Conservation (phyloP, 2,113 vertebrate genomes). For the Oncorhynchus gorbuscha region DNA sequence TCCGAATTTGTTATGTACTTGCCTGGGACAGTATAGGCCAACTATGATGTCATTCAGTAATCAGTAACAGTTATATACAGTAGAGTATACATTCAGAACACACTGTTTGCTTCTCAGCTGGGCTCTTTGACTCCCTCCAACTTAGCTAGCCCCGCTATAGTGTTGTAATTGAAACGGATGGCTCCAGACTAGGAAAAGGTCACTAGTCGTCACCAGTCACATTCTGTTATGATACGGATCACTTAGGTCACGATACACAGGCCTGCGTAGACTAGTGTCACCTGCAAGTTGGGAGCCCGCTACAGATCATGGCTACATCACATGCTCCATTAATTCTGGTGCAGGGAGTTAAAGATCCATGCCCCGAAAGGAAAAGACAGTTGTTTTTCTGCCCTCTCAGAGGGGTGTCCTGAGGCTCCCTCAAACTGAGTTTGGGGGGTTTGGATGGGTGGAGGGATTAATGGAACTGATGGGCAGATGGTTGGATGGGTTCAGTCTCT, state of each 20-base stretch:
- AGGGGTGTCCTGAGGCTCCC: slow-evolving; percentile 39
- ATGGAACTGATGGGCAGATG: slow-evolving; percentile 5
- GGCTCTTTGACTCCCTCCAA: slow-evolving; percentile 5
- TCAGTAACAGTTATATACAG: slow-evolving; percentile 17
- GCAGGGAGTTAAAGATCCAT: slow-evolving; percentile 57
- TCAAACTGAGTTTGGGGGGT: not conserved
- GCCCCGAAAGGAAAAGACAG: slow-evolving; percentile 45
- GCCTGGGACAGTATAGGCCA: too few relatives aligned
- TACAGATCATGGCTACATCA: slow-evolving; percentile 64
- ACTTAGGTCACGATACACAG: slow-evolving; percentile 58
- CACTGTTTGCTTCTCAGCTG: slow-evolving; percentile 10
- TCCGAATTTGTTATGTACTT: not conserved
- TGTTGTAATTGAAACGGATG: slow-evolving; percentile 69
- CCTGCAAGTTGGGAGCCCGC: slow-evolving; percentile 63
- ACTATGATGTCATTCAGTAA: not conserved
- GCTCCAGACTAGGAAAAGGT: slow-evolving; percentile 69
- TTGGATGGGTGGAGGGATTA: not conserved
- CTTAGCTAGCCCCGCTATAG: slow-evolving; percentile 17
- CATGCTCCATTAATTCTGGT: slow-evolving; percentile 67
- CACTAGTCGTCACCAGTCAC: slow-evolving; percentile 75
- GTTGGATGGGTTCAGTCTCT: not conserved
- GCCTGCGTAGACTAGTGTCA: slow-evolving; percentile 44
- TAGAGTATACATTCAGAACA: slow-evolving; percentile 13
- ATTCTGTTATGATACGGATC: slow-evolving; percentile 66
- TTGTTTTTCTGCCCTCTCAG: slow-evolving; percentile 39